A percentile compares a stretch with the other conserved stretches of the same genome.
Conservation (phyloP, 2,888 invertebrate genomes). For the Caenorhabditis doughertyi region DNA sequence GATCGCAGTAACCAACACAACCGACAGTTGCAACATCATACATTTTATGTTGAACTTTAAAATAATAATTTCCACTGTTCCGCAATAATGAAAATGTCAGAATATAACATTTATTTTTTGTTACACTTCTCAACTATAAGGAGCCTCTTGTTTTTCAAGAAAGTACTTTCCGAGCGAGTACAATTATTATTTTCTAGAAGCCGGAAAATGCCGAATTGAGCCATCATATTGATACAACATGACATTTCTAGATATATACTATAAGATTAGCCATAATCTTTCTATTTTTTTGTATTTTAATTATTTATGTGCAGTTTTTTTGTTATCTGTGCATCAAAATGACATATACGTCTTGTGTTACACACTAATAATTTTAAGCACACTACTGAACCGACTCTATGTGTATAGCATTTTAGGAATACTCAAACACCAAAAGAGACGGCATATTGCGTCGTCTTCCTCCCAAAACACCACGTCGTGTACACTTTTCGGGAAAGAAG, state of each 20-base stretch:
- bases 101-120: too few relatives aligned
- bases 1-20: too few relatives aligned
- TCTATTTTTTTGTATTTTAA: neutral
- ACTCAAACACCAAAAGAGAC: slow-evolving; percentile 33
- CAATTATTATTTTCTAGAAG: too few relatives aligned
- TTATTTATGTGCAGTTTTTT: neutral
- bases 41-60: too few relatives aligned
- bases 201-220: too few relatives aligned
- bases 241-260: neutral
- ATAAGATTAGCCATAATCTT: neutral
- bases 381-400: slow-evolving; percentile 4
- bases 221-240: neutral
- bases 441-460: slow-evolving; percentile 30
- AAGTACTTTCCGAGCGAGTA: too few relatives aligned
- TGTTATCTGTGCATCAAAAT: neutral
- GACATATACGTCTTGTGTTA: neutral
- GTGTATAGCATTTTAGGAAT: slow-evolving; percentile 17
- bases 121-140: too few relatives aligned
- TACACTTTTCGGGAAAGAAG: slow-evolving; percentile 11
- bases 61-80: too few relatives aligned
- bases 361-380: neutral
- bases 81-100: too few relatives aligned
- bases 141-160: too few relatives aligned
- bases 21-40: too few relatives aligned
- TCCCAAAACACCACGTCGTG: slow-evolving; percentile 20